Evolutionary conservation across 2,113 vertebrate species (phyloP), one percentile per base, ranked within the genome.

Genomic region (Cebus imitator): DNA sequence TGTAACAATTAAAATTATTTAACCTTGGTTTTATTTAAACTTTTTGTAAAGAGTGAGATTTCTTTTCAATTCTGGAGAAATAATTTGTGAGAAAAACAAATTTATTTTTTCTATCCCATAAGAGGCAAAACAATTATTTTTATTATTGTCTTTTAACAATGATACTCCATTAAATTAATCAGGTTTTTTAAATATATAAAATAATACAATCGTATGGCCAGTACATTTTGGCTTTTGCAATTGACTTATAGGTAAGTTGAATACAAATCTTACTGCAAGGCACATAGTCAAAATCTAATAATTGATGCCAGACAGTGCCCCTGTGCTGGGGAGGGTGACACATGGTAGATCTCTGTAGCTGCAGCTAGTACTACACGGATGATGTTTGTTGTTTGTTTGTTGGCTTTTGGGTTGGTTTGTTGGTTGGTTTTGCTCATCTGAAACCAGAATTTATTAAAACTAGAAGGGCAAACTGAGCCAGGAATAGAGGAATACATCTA

Each of bases 171-270:
- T 94, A 87, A 84, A 84, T 0, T 5, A 82, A 14, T 79, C 2
- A 32, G 32, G 6, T 21, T 90, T 91, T 93, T 92, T 13, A 18
- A 81, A 45, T 81, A 8, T 94, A 45, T 45, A 88, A 94, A 95
- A 81, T 58, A 52, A 35, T 23, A 48, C 12, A 32, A 16, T 93
- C 20, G 3, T 72, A 72, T 23, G 17, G 48, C 11, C 17, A 93
- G 43, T 91, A 66, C 6, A 68, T 20, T 82, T 40, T 88, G 3
- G 12, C 23, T 93, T 91, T 25, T 93, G 10, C 32, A 57, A 73
- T 14, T 52, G 12, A 52, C 17, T 21, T 91, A 27, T 12, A 81
- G 21, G 4, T 32, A 82, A 27, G 12, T 80, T 83, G 17, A 83
- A 80, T 78, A 13, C 0, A 88, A 92, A 58, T 27, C 8, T 1